A percentile compares a stretch with the other conserved stretches of the same genome.
Conservation (phyloP, 2,797 vertebrate species). For the Darevskia nairensis region DNA sequence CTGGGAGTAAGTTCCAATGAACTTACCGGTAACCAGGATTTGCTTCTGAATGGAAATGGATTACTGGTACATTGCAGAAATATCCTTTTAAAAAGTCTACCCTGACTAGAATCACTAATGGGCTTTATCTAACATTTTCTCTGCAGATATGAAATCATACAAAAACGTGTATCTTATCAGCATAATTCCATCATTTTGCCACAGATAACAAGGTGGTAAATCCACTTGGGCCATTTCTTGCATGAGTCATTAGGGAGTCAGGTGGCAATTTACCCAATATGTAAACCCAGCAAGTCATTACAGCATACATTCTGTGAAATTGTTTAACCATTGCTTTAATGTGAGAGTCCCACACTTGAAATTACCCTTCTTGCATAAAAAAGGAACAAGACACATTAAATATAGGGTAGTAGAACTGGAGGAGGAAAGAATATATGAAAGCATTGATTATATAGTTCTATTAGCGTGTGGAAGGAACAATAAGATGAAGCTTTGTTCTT, state of each 20-base stretch:
- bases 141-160: neutral
- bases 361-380: neutral
- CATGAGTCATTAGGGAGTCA: neutral
- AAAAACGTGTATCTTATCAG: neutral
- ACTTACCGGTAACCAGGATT: neutral
- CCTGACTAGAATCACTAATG: neutral
- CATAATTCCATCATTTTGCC: neutral
- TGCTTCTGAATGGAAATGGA: neutral
- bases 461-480: neutral
- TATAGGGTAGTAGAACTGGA: neutral
- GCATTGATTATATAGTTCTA: neutral
- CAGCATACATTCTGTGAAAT: neutral
- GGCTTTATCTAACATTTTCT: neutral
- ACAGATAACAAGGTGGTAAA: neutral
- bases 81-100: neutral
- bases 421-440: neutral
- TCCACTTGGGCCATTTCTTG: neutral
- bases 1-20: neutral
- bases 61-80: neutral
- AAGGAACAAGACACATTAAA: neutral
- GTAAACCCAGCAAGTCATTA: neutral
- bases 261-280: neutral
- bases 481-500: neutral
- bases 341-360: neutral
- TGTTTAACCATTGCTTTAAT: slow-evolving; percentile 5